Conservation (phyloP, 2,797 vertebrate species). For the Tokudaia tokunoshimensis region DNA sequence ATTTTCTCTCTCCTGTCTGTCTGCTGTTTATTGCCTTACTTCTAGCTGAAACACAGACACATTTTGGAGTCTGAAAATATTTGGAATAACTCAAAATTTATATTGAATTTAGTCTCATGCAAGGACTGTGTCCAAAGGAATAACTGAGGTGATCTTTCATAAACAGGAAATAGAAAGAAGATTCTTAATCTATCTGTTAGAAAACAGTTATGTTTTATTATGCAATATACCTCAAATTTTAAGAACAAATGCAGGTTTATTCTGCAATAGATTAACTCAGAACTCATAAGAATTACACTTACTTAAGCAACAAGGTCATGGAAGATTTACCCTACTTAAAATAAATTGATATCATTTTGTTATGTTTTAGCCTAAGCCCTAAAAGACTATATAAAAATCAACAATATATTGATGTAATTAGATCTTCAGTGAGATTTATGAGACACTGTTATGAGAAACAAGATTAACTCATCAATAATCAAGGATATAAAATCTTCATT, state of each 20-base stretch:
- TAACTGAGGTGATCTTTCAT: neutral
- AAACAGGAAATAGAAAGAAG: neutral
- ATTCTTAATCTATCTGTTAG: neutral
- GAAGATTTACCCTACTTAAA: constrained; percentile 83
- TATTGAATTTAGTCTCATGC: neutral
- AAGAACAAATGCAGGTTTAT: constrained; percentile 50
- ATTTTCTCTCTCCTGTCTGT: neutral
- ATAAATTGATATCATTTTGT: constrained; percentile 87
- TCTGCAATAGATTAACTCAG: neutral
- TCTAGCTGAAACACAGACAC: no score
- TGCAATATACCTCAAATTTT: constrained; percentile 30
- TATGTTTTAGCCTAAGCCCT: constrained; percentile 82
- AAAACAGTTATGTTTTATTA: constrained; percentile 45
- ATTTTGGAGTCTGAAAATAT: neutral
- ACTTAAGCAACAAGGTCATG: constrained; percentile 83
- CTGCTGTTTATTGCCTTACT: neutral
- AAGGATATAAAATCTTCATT: constrained; percentile 82
- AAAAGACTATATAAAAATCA: constrained; percentile 86
- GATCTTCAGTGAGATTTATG: constrained; percentile 87
- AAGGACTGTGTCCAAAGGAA: neutral
- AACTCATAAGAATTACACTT: constrained; percentile 28
- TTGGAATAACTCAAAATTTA: neutral
- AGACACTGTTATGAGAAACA: constrained; percentile 67
- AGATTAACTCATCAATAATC: constrained; percentile 62
- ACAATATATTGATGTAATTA: constrained; percentile 86